phyloP scores from a whole-genome alignment of 2,113 vertebrate genomes.

The Syngnathoides biaculeatus region DNA sequence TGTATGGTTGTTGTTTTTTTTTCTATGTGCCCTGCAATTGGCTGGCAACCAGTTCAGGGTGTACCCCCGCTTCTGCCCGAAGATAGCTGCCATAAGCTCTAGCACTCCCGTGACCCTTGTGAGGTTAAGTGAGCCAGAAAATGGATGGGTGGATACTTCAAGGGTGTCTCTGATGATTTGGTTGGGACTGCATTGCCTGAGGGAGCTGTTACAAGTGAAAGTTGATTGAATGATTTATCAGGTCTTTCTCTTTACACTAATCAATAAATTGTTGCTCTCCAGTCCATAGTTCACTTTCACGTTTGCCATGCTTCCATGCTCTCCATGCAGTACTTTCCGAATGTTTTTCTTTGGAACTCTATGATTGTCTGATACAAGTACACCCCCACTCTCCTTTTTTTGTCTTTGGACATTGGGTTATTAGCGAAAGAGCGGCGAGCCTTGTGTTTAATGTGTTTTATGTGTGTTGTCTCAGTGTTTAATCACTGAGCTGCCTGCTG shows the following conservation, averaged over 20 bases:
- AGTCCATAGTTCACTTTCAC: constrained; percentile 54
- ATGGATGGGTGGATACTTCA: too few species aligned
- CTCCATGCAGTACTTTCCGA: constrained; percentile 40
- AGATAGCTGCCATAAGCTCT: too few species aligned
- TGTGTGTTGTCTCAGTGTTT: constrained; percentile 75
- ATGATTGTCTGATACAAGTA: constrained; percentile 56
- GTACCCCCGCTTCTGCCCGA: too few species aligned
- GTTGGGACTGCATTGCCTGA: neutral
- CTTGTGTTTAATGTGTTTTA: constrained; percentile 75
- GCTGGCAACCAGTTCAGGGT: too few species aligned
- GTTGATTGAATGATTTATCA: constrained; percentile 51
- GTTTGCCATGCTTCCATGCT: constrained; percentile 31
- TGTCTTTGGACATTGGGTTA: constrained; percentile 47
- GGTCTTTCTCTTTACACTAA: constrained; percentile 55
- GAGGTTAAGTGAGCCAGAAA: too few species aligned
- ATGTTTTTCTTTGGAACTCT: constrained; percentile 50
- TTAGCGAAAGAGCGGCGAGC: constrained; percentile 60
- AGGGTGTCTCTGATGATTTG: constrained; percentile 20
- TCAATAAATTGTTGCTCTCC: constrained; percentile 66
- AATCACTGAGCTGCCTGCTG: constrained; percentile 67
- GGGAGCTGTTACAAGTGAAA: constrained; percentile 33
- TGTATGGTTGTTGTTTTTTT: too few species aligned
- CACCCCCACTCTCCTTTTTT: constrained; percentile 19
- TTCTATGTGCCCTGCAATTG: too few species aligned
- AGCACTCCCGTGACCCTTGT: too few species aligned